These are phyloP conservation scores for Drosophila parabipectinata DNA, from an alignment of 1,140 invertebrate genomes.

Conservation along the genomic window DNA sequence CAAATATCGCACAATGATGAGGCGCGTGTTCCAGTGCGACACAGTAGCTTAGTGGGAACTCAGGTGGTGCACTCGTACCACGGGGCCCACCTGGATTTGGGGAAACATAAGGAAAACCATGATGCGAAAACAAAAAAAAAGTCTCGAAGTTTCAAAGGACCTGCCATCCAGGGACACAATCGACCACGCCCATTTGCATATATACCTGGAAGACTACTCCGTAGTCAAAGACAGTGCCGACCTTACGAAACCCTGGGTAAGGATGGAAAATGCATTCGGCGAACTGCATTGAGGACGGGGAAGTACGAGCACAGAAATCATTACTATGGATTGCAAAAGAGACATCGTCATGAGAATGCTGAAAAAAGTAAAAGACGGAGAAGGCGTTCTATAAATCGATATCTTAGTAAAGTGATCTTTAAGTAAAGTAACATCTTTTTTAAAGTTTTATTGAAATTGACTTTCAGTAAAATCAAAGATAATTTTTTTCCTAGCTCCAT, in stretches of 20 bases:
- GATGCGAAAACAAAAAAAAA: neutral
- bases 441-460: neutral
- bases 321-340: slow-evolving; percentile 1
- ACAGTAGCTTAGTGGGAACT: slow-evolving; percentile 1
- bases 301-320: neutral
- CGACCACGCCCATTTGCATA: slow-evolving; percentile 8
- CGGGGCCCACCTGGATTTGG: neutral
- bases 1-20: neutral
- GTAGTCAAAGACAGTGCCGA: slow-evolving; percentile 15
- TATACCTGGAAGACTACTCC: slow-evolving; percentile 41
- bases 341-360: neutral
- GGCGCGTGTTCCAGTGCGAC: neutral
- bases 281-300: neutral
- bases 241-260: slow-evolving; percentile 42
- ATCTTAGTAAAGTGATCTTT: neutral
- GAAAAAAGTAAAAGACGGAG: neutral
- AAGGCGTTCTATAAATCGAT: neutral
- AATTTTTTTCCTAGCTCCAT: no score
- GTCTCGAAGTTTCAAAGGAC: neutral
- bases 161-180: slow-evolving; percentile 13
- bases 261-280: slow-evolving; percentile 45
- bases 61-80: slow-evolving; percentile 1
- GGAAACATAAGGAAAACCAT: neutral
- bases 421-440: neutral
- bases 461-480: no score